Percentiles rank a stretch among this genome's conserved stretches.
Evolutionary conservation across 2,113 vertebrate species (phyloP).

Genomic region (Ceratotherium simum): DNA sequence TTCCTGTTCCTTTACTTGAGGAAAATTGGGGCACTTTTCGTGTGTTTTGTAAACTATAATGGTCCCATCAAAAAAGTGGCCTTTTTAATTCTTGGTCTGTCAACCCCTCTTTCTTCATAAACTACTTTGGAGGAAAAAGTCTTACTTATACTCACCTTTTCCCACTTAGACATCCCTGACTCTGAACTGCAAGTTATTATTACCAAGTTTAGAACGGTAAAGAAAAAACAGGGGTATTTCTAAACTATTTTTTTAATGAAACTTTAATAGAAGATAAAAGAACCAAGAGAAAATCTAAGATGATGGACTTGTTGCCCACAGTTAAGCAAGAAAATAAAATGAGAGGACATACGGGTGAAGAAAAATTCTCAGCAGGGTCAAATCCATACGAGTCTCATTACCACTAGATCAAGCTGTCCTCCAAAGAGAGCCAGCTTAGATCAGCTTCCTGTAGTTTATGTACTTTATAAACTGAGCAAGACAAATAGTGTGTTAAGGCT

Average conservation of each 20-base stretch:
- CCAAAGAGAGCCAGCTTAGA: not conserved
- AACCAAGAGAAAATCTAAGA: not conserved
- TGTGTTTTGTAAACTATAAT: not conserved
- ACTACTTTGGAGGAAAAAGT: not conserved
- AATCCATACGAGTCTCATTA: not conserved
- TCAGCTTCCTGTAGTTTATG: not conserved
- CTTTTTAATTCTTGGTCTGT: not conserved
- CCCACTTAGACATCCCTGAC: not conserved
- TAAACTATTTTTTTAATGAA: not conserved
- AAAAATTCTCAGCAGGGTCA: conserved; percentile 27
- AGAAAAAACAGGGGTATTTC: not conserved
- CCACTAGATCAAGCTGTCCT: not conserved
- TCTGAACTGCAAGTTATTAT: not conserved
- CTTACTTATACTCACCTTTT: not conserved
- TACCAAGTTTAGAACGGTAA: not conserved
- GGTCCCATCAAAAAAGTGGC: not conserved
- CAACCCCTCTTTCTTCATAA: not conserved
- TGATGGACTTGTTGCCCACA: not conserved
- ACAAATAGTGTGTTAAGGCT: conserved; percentile 69
- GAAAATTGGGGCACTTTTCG: not conserved
- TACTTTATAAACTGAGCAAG: conserved; percentile 69
- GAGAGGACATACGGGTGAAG: not conserved
- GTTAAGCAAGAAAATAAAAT: no score
- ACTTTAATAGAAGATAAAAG: not conserved
- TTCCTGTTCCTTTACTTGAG: rapidly evolving